phyloP scores from a whole-genome alignment of 2,797 vertebrate species.

The Cuculus canorus region DNA sequence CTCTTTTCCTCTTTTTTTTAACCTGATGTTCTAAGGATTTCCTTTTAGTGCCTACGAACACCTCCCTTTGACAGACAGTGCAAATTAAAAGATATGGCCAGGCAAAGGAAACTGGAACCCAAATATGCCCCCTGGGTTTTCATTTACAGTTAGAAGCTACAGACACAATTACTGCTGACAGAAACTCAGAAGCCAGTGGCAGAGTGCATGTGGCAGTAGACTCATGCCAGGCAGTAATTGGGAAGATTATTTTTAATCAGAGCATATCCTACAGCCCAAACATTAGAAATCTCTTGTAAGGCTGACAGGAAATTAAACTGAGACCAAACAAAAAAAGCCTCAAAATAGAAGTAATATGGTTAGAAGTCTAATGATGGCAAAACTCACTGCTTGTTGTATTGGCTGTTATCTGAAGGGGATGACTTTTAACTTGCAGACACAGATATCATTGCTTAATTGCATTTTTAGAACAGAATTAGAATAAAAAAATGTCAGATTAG shows the following conservation, averaged over 20 bases:
- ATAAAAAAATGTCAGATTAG: constrained; percentile 19
- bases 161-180: constrained; percentile 81
- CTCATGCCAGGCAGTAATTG: constrained; percentile 79
- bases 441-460: constrained; percentile 71
- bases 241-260: constrained; percentile 85
- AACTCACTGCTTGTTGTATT: constrained; percentile 50
- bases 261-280: constrained; percentile 81
- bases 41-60: constrained; percentile 66
- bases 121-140: constrained; percentile 81
- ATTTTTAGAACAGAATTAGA: constrained; percentile 41
- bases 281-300: constrained; percentile 79
- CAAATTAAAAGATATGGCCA: constrained; percentile 81
- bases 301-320: constrained; percentile 82
- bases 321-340: constrained; percentile 74
- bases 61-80: constrained; percentile 80
- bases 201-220: constrained; percentile 69
- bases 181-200: constrained; percentile 74
- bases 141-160: constrained; percentile 79
- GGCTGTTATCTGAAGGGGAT: constrained; percentile 47
- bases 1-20: constrained; percentile 13
- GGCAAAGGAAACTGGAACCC: constrained; percentile 70
- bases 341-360: constrained; percentile 66
- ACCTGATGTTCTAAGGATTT: constrained; percentile 66
- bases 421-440: constrained; percentile 39
- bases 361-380: constrained; percentile 73